Evolutionary conservation across 2,113 vertebrate species (phyloP), one percentile per base, ranked within the genome.

Genomic region (Petaurus breviceps): DNA sequence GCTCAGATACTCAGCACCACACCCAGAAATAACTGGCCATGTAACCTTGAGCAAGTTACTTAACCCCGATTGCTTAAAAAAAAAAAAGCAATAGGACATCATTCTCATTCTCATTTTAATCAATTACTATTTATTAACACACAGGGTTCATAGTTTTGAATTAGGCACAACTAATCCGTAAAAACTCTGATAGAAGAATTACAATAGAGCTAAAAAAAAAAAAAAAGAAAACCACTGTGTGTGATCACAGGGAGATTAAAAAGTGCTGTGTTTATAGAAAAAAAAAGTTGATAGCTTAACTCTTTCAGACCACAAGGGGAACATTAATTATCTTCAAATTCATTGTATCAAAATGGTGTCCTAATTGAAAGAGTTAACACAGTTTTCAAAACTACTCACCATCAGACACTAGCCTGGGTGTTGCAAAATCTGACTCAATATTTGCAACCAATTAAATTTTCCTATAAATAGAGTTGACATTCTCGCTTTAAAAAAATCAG

Each of bases 371-470:
- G 49, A 97, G 92, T 95, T 95, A 96, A 94, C 12, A 23, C 25
- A 93, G n/a, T 90, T 68, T 2, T 93, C 94, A 94, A 96, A 95
- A 97, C 92, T n/a, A 91, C 93, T 61, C 92, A 37, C 49, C 93
- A 26, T 94, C 37, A 94, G 31, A 91, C 25, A 46, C 25, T 95
- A 31, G n/a, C 68, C 43, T 93, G 49, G 94, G 93, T 51, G 93
- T 93, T 95, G 51, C 37, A 96, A 90, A 96, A 91, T 97, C 43
- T 96, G 94, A 96, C 90, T 97, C 94, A 96, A 96, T 96, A 97
- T 97, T 97, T 96, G 91, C 16, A 95, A 90, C 90, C 92, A 98
- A 96, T 98, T 97, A 98, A 95, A 57, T 97, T 95, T 97, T 84
- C 77, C 92, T 97, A 95, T 93, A 93, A 92, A 94, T 14, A 96